Evolutionary conservation across 64 coral and sea anemone species (phyloP).

Genomic region (Montipora capricornis): DNA sequence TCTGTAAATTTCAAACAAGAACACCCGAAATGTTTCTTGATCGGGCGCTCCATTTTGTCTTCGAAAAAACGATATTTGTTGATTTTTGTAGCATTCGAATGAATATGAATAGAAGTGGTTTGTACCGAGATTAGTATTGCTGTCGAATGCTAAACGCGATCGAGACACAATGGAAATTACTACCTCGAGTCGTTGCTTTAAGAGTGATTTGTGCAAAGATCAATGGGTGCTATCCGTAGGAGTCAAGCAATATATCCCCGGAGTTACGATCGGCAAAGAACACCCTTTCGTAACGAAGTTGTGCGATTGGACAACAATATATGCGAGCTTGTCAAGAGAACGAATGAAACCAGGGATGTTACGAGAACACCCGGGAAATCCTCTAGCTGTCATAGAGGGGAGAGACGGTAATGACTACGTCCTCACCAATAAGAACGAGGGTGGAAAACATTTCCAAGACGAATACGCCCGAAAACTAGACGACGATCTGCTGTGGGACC

Average conservation of each 20-base stretch:
- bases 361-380: not conserved
- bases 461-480: not conserved
- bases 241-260: not conserved
- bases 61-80: not conserved
- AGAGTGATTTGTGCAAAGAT: not conserved
- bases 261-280: not conserved
- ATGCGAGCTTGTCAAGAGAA: not conserved
- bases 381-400: not conserved
- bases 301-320: not conserved
- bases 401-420: not conserved
- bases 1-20: not conserved
- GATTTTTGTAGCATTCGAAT: not conserved
- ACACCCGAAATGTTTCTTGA: not conserved
- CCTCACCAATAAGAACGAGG: not conserved
- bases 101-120: too few species aligned
- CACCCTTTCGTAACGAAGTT: not conserved
- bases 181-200: not conserved
- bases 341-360: not conserved
- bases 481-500: not conserved
- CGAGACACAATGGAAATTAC: not conserved
- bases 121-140: too few species aligned
- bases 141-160: not conserved
- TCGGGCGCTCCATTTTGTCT: not conserved
- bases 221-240: not conserved
- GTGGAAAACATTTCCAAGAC: not conserved